A percentile compares a stretch with the other conserved stretches of the same genome.
Conservation (phyloP, 2,113 vertebrate species). For the Pimephales promelas region DNA sequence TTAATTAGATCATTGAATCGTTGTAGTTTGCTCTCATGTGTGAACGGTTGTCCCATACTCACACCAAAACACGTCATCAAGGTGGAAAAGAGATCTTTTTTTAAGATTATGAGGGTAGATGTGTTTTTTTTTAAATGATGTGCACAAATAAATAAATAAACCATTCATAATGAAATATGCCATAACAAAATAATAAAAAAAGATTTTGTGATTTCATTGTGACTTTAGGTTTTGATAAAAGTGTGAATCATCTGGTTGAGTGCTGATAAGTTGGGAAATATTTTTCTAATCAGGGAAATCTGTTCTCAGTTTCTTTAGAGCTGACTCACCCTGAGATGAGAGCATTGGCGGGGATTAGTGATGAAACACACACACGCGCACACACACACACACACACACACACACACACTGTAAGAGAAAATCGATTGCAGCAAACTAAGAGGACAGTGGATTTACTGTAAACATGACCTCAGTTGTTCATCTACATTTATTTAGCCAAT, state of each 20-base stretch:
- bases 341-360: not conserved
- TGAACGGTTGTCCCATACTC: no score
- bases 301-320: not conserved
- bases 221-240: not conserved
- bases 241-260: not conserved
- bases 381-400: not conserved
- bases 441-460: not conserved
- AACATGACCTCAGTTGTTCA: conserved; percentile 34
- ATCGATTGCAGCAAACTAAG: not conserved
- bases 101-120: no score
- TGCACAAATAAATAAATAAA: no score
- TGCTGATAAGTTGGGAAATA: conserved; percentile 6
- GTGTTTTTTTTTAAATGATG: no score
- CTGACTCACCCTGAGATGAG: not conserved
- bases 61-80: no score
- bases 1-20: no score
- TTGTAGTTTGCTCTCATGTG: no score
- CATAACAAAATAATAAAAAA: not conserved
- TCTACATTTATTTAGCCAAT: not conserved
- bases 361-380: not conserved
- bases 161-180: no score
- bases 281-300: not conserved
- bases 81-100: no score
- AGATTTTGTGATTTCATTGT: no score
- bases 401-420: not conserved